Base-by-base conservation (phyloP, 2,797 vertebrate genomes). In the Hipposideros larvatus region DNA sequence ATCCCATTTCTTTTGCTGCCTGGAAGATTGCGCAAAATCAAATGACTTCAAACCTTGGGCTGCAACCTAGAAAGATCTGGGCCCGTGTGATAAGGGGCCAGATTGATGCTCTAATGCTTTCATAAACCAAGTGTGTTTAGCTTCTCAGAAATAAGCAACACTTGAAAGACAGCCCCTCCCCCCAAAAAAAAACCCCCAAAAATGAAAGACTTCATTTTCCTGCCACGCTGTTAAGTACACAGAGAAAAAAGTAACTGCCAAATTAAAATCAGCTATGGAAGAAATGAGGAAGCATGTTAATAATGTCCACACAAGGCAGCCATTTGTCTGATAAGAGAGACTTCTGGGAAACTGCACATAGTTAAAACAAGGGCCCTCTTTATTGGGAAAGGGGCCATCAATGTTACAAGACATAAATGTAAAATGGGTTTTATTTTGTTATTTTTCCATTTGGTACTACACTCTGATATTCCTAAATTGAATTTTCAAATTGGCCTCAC, bases 261-360 rank as follows among this genome's bases (percentile, higher is more conserved):
- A 61, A 16, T 94, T 82, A 94, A 91, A 97, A 92, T 66, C 43
- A 89, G 9, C 65, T 41, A 34, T 7, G 68, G 53, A 94, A 74
- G 65, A 83, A 65, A 94, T 10, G 21, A 84, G 31, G 80, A 63
- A 63, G 24, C 31, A 2, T 8, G 71, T 21, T 63, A 68, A 80
- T 66, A 71, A 85, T 84, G 88, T 66, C 16, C 26, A 90, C 66
- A 77, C 55, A 92, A 90, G 84, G 31, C 34, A 97, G 73, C 48
- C 55, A 78, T 92, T 91, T 95, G 14, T n/a, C 51, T 96, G 75
- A 51, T 53, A 70, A 94, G 77, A 65, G 80, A 80, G 71, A n/a
- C 24, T 95, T 46, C 78, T 43, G 22, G n/a, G 84, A 97, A 98
- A 93, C 19, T 95, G 37, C 73, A 11, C 9, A 21, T 21, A 14